Evolutionary conservation across 2,113 vertebrate genomes (phyloP).

Genomic region (Actenoides lindsayi): DNA sequence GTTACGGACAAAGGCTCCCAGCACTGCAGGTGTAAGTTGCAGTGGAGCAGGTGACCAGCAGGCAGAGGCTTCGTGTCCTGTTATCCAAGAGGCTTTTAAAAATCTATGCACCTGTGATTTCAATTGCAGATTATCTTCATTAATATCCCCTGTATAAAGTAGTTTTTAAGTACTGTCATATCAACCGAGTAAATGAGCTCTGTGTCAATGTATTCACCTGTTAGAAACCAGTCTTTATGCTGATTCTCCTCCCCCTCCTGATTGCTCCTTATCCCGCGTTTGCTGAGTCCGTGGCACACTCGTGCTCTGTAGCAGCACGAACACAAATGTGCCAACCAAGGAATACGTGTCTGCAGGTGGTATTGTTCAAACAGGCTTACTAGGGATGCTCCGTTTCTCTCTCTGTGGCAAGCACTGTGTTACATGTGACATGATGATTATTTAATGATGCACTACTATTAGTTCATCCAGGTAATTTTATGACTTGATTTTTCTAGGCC

Average conservation of each 20-base stretch:
- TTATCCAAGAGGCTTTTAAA: not conserved
- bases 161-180: not conserved
- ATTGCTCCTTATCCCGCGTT: not conserved
- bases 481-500: not conserved
- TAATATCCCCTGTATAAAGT: not conserved
- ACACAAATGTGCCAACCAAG: not conserved
- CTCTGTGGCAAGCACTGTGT: not conserved
- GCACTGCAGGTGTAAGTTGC: not conserved
- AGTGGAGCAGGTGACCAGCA: not conserved
- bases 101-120: not conserved
- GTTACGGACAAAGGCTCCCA: not conserved
- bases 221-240: not conserved
- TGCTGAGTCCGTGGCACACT: not conserved
- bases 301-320: not conserved
- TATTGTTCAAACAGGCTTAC: not conserved
- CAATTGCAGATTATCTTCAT: not conserved
- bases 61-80: accelerated
- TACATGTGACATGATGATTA: not conserved
- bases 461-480: not conserved
- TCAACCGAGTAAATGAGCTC: not conserved
- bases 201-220: not conserved
- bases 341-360: not conserved
- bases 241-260: not conserved
- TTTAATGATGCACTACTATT: not conserved
- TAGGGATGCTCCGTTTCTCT: not conserved